Conservation (phyloP, 2,797 vertebrate genomes). For the Taeniopygia guttata region DNA sequence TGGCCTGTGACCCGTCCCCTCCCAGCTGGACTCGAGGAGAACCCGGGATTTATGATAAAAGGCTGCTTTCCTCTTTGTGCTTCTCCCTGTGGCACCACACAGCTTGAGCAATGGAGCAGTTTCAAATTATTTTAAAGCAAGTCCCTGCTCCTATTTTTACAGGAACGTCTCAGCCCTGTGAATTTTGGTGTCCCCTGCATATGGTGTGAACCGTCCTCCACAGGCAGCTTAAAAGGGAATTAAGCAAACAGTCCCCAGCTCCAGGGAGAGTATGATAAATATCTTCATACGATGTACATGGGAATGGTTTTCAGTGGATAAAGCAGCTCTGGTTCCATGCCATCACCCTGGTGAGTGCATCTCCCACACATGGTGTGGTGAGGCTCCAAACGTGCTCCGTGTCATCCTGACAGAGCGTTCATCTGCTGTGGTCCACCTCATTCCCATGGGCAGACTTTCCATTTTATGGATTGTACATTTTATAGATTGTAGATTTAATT, state of each 20-base stretch:
- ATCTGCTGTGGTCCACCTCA: neutral
- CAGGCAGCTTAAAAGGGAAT: neutral
- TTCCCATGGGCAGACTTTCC: neutral
- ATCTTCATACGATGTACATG: fast-evolving
- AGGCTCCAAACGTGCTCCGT: fast-evolving
- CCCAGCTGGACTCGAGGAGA: neutral
- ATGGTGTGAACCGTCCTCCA: neutral
- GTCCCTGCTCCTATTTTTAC: constrained; percentile 6
- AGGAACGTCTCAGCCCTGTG: fast-evolving
- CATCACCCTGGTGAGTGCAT: fast-evolving
- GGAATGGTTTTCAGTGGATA: neutral
- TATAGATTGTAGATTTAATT: neutral
- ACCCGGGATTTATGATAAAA: neutral
- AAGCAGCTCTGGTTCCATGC: neutral
- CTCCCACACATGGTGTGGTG: fast-evolving
- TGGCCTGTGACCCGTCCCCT: neutral
- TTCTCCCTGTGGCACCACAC: neutral
- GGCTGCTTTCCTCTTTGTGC: neutral
- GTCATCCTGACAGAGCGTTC: neutral
- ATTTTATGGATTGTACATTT: neutral
- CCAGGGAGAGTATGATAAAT: neutral
- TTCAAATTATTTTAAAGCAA: neutral
- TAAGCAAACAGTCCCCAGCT: neutral
- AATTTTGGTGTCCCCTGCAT: neutral
- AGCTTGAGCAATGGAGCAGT: neutral